Evolutionary conservation across 2,888 invertebrate species (phyloP).

Genomic region (Aspidiotus rigidus): DNA sequence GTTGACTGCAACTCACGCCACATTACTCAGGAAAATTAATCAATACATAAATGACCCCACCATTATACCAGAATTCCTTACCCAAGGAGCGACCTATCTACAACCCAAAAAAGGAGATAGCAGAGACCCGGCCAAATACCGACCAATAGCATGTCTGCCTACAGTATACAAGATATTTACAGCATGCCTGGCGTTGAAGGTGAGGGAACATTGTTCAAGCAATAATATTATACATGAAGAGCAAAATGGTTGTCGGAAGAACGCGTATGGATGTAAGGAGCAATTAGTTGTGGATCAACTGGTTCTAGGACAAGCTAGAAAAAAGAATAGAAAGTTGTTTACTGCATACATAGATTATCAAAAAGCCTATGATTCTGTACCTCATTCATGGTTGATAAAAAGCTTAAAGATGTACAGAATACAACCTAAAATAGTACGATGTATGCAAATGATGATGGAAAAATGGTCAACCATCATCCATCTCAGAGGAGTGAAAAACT

Average conservation of each 20-base stretch:
- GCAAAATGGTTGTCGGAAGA: not conserved
- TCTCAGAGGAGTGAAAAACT: not conserved
- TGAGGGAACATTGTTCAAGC: not conserved
- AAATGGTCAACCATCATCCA: slow-evolving; percentile 2
- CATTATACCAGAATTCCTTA: slow-evolving; percentile 21
- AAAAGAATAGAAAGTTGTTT: slow-evolving; percentile 17
- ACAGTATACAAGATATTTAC: not conserved
- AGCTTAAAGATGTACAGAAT: not conserved
- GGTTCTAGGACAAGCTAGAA: slow-evolving; percentile 14
- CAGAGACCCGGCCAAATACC: slow-evolving; percentile 28
- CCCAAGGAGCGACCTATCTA: slow-evolving; percentile 23
- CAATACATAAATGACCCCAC: not conserved
- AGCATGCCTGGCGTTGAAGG: not conserved
- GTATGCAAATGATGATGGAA: not conserved
- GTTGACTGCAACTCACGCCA: slow-evolving; percentile 1
- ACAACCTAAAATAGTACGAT: not conserved
- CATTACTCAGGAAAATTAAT: not conserved
- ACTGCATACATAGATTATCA: slow-evolving; percentile 30
- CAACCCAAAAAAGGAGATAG: slow-evolving; percentile 17
- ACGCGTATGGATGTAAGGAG: slow-evolving; percentile 2
- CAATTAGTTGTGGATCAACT: slow-evolving; percentile 10
- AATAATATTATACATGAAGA: not conserved
- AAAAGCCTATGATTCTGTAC: slow-evolving; percentile 24
- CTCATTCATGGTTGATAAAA: not conserved
- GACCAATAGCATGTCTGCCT: slow-evolving; percentile 30